phyloP scores from a whole-genome alignment of 1,140 invertebrate species.

The Drosophila navojoa region DNA sequence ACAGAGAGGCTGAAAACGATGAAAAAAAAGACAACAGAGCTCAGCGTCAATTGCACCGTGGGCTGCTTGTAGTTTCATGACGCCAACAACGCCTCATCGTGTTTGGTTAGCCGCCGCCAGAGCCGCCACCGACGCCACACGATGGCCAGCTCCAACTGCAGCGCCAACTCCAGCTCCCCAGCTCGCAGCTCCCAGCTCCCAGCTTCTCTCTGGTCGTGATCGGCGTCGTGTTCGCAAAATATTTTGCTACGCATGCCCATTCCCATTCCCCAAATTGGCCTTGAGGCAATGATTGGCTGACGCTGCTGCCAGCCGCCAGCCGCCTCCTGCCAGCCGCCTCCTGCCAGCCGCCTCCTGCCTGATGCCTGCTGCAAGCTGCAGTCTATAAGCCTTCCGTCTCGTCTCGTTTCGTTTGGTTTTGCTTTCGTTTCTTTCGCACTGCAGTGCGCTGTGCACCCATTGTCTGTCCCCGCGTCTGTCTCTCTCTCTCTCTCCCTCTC shows the following conservation, averaged over 20 bases:
- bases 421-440: constrained; percentile 23
- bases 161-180: neutral
- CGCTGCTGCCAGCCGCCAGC: constrained; percentile 34
- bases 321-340: neutral
- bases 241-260: constrained; percentile 65
- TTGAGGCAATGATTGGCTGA: constrained; percentile 79
- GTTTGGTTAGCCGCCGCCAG: constrained; percentile 81
- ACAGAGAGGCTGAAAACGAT: neutral
- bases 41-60: constrained; percentile 61
- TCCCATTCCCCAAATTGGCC: constrained; percentile 70
- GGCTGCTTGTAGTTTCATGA: constrained; percentile 72
- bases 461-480: neutral
- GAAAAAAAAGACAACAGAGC: constrained; percentile 5
- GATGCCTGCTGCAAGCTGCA: neutral
- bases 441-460: neutral
- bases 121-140: constrained; percentile 75
- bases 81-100: constrained; percentile 82
- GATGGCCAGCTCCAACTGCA: constrained; percentile 24
- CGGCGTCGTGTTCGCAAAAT: constrained; percentile 61
- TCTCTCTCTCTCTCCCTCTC: too few species aligned
- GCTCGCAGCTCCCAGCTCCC: constrained; percentile 1
- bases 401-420: constrained; percentile 18
- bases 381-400: constrained; percentile 16
- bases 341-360: neutral
- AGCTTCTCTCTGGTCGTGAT: constrained; percentile 37